Conservation (phyloP, 1,140 invertebrate genomes). For the Microplitis mediator region DNA sequence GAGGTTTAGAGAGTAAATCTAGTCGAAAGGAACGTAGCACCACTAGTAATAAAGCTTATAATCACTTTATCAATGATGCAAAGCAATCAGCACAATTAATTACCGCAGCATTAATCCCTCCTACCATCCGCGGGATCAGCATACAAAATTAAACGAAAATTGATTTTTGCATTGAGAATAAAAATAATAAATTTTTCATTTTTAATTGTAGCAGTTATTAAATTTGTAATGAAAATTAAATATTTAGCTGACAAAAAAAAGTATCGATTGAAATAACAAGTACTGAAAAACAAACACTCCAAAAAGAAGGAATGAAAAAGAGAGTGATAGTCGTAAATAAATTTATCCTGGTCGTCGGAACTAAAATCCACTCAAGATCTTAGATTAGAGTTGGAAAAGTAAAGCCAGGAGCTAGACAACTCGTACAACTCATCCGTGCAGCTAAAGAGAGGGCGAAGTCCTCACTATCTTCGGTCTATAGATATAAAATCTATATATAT, state of each 20-base stretch:
- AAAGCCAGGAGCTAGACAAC: constrained; percentile 55
- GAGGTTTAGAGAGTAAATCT: background rate
- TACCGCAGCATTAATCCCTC: constrained; percentile 57
- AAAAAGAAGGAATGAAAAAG: background rate
- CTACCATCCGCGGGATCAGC: background rate
- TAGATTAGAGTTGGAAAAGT: constrained; percentile 58
- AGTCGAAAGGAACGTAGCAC: background rate
- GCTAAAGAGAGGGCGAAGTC: constrained; percentile 14
- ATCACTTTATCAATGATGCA: constrained; percentile 60
- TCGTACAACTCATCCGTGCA: constrained; percentile 52
- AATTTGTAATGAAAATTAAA: background rate
- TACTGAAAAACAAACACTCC: background rate
- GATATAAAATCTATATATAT: constrained; percentile 9
- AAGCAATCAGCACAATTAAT: constrained; percentile 64
- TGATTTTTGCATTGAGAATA: background rate
- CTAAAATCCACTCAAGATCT: constrained; percentile 61
- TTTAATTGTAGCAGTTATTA: too few species aligned
- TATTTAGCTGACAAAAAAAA: background rate
- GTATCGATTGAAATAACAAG: background rate
- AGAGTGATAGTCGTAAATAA: constrained; percentile 48
- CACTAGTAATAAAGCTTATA: constrained; percentile 44
- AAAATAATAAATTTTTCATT: too few species aligned
- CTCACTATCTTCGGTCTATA: too few species aligned
- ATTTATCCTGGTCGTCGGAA: constrained; percentile 47
- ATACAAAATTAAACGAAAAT: background rate